Evolutionary conservation across 2,888 invertebrate genomes (phyloP).

Genomic region (Malthinus seriepunctatus): DNA sequence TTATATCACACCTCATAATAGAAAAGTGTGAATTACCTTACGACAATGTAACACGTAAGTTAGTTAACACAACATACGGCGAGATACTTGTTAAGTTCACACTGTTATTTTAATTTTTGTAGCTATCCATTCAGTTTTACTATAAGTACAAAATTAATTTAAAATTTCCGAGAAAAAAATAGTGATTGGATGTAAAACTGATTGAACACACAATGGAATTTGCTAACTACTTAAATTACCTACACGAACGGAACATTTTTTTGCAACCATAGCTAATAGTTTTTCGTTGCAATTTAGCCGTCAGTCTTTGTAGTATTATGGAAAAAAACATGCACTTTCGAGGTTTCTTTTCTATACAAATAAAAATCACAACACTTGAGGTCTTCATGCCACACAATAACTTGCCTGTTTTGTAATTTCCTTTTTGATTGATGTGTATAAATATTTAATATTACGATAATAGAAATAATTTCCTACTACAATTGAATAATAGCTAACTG

Average conservation of each 20-base stretch:
- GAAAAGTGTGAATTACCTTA: conserved; percentile 18
- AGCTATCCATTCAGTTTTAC: conserved; percentile 19
- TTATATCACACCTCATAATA: conserved; percentile 12
- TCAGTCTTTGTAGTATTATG: conserved; percentile 35
- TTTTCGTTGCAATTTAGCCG: conserved; percentile 28
- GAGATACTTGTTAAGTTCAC: conserved; percentile 20
- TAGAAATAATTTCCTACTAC: neutral
- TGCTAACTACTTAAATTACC: conserved; percentile 25
- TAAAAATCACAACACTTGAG: conserved; percentile 41
- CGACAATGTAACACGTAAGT: conserved; percentile 11
- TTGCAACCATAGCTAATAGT: conserved; percentile 20
- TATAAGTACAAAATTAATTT: conserved; percentile 23
- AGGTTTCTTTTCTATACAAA: conserved; percentile 23
- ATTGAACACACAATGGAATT: conserved; percentile 15
- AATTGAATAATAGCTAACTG: neutral
- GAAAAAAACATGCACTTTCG: conserved; percentile 38
- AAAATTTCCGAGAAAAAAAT: neutral
- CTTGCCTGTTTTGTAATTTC: conserved; percentile 31
- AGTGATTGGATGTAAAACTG: too few relatives aligned
- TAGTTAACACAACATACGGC: conserved; percentile 21
- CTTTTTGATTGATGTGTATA: conserved; percentile 6
- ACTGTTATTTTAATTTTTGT: conserved; percentile 11
- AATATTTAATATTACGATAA: neutral
- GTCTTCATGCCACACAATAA: conserved; percentile 38
- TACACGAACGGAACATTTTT: conserved; percentile 24